Evolutionary conservation across 2,113 vertebrate genomes (phyloP).

Genomic region (Protomyctophum bolini): DNA sequence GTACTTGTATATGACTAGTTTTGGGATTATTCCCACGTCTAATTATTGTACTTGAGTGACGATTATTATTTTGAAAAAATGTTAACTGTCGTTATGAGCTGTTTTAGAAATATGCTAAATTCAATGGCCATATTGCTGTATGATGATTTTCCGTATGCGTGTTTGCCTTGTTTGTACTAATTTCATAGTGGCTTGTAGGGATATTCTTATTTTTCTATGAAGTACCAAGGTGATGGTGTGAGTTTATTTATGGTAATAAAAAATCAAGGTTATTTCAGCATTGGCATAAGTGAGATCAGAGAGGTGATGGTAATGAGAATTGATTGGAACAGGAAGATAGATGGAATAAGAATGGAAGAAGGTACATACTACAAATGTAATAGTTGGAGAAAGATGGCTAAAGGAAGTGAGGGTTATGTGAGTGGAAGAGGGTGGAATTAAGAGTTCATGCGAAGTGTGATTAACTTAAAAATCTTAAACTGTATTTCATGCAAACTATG

Average conservation of each 20-base stretch:
- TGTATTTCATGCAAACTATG: slow-evolving; percentile 28
- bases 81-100: slow-evolving; percentile 73
- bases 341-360: slow-evolving; percentile 5
- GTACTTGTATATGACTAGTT: slow-evolving; percentile 75
- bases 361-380: neutral
- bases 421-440: slow-evolving; percentile 10
- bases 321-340: neutral
- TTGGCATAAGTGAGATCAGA: slow-evolving; percentile 14
- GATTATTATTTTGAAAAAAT: slow-evolving; percentile 45
- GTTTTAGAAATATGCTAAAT: slow-evolving; percentile 72
- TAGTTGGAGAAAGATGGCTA: slow-evolving; percentile 40
- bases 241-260: slow-evolving; percentile 59
- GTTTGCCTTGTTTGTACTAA: slow-evolving; percentile 69
- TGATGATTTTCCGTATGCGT: slow-evolving; percentile 61
- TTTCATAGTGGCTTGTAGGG: slow-evolving; percentile 74
- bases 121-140: slow-evolving; percentile 73
- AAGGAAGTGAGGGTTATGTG: slow-evolving; percentile 19
- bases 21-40: slow-evolving; percentile 73
- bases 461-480: slow-evolving; percentile 67
- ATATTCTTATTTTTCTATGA: slow-evolving; percentile 74
- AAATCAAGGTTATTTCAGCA: slow-evolving; percentile 46
- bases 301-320: slow-evolving; percentile 21
- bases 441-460: slow-evolving; percentile 37
- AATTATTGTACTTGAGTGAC: slow-evolving; percentile 73
- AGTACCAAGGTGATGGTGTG: slow-evolving; percentile 58